phyloP scores from a whole-genome alignment of 2,888 invertebrate genomes.

The Pyralis farinalis region DNA sequence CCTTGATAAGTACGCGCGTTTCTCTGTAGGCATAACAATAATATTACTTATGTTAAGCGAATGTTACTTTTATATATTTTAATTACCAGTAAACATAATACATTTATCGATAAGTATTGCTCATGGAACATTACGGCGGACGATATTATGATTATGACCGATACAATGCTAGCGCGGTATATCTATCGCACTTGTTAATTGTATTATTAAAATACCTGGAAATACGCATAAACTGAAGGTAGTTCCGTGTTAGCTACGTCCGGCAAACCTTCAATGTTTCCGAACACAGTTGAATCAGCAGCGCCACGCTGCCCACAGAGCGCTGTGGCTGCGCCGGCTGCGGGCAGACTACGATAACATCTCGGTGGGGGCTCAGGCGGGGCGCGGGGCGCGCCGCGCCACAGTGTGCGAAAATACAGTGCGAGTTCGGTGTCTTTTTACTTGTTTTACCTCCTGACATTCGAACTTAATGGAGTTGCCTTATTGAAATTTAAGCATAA shows the following conservation, averaged over 20 bases:
- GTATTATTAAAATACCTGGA: conserved; percentile 63
- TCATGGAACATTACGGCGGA: neutral
- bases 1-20: neutral
- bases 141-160: no score
- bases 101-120: neutral
- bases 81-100: neutral
- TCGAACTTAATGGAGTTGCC: conserved; percentile 71
- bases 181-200: conserved; percentile 33
- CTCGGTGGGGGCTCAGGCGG: conserved; percentile 12
- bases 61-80: neutral
- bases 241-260: conserved; percentile 75
- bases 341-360: neutral
- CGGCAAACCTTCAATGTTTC: conserved; percentile 78
- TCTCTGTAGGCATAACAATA: neutral
- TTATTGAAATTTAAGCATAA: conserved; percentile 74
- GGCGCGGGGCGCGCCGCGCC: conserved; percentile 21
- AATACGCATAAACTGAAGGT: conserved; percentile 67
- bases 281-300: conserved; percentile 68
- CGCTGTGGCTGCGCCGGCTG: conserved; percentile 1
- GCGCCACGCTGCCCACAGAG: conserved; percentile 18
- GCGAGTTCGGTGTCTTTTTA: conserved; percentile 72
- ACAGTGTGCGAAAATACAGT: conserved; percentile 53
- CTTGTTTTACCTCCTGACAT: conserved; percentile 71
- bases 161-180: conserved; percentile 4
- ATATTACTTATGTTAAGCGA: neutral